Evolutionary conservation across 2,797 vertebrate species (phyloP).

Genomic region (Carcharodon carcharias): DNA sequence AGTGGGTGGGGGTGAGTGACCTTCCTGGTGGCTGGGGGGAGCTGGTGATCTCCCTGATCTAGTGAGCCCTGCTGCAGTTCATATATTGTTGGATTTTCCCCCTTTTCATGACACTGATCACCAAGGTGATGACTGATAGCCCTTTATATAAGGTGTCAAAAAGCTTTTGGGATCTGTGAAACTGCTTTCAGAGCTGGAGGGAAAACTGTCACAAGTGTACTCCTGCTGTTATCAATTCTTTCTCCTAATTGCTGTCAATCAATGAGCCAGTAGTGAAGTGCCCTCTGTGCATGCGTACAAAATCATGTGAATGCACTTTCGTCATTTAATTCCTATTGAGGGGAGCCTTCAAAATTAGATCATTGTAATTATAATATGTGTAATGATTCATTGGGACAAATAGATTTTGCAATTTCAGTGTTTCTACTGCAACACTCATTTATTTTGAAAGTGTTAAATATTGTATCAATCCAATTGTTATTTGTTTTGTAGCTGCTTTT

Average conservation of each 20-base stretch:
- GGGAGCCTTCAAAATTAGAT: background rate
- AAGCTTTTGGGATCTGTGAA: background rate
- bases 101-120: background rate
- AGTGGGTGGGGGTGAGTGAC: too few relatives aligned
- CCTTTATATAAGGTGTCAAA: background rate
- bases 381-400: background rate
- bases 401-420: background rate
- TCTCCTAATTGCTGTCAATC: background rate
- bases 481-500: slow-evolving; percentile 69
- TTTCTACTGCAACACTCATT: background rate
- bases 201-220: background rate
- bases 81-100: background rate
- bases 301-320: background rate
- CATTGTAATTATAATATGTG: background rate
- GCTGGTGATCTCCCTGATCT: background rate
- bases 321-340: background rate
- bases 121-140: background rate
- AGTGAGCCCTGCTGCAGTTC: background rate
- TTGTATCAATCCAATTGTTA: background rate
- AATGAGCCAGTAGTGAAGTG: background rate
- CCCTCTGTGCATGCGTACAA: background rate
- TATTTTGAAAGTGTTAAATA: background rate
- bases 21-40: background rate
- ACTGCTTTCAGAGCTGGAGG: background rate
- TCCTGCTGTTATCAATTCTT: background rate